Percentiles rank a stretch among this genome's conserved stretches.
These are phyloP conservation scores for Lophius piscatorius DNA, from an alignment of 2,113 vertebrate genomes.

Conservation along the genomic window DNA sequence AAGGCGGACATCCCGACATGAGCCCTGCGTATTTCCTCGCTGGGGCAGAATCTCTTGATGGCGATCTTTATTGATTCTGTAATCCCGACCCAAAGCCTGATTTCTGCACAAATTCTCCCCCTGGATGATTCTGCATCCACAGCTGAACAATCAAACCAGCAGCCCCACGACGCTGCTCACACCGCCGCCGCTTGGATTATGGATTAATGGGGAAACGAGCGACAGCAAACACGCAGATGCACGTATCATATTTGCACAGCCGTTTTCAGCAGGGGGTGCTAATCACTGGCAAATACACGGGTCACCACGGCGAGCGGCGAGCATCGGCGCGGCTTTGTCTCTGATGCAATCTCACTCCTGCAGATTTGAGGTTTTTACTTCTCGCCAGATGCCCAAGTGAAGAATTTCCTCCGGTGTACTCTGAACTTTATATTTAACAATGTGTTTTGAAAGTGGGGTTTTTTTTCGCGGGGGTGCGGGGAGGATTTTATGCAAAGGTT, in stretches of 20 bases:
- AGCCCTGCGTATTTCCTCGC: too few relatives aligned
- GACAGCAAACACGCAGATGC: slow-evolving; percentile 67
- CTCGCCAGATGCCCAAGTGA: too few relatives aligned
- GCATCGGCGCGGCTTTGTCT: too few relatives aligned
- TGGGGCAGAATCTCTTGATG: too few relatives aligned
- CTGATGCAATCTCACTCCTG: too few relatives aligned
- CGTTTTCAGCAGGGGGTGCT: slow-evolving; percentile 57
- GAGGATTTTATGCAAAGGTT: slow-evolving; percentile 81
- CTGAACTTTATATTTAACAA: slow-evolving; percentile 54
- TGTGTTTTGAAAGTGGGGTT: neutral
- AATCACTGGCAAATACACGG: slow-evolving; percentile 69
- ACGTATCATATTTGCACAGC: slow-evolving; percentile 76
- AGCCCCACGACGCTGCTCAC: slow-evolving; percentile 52
- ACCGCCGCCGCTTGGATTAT: slow-evolving; percentile 64
- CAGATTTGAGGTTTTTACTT: too few relatives aligned
- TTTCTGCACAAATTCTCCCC: slow-evolving; percentile 43
- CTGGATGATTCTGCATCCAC: slow-evolving; percentile 38
- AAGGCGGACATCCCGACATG: too few relatives aligned
- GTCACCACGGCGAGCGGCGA: slow-evolving; percentile 36
- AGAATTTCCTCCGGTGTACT: slow-evolving; percentile 47
- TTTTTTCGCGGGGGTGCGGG: slow-evolving; percentile 10
- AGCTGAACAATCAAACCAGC: slow-evolving; percentile 70
- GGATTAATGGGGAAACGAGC: slow-evolving; percentile 70
- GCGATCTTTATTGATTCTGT: slow-evolving; percentile 8
- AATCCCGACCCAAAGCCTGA: slow-evolving; percentile 28